These are phyloP conservation scores for Tylochromis polylepis DNA, from an alignment of 2,113 vertebrate species.

Conservation along the genomic window DNA sequence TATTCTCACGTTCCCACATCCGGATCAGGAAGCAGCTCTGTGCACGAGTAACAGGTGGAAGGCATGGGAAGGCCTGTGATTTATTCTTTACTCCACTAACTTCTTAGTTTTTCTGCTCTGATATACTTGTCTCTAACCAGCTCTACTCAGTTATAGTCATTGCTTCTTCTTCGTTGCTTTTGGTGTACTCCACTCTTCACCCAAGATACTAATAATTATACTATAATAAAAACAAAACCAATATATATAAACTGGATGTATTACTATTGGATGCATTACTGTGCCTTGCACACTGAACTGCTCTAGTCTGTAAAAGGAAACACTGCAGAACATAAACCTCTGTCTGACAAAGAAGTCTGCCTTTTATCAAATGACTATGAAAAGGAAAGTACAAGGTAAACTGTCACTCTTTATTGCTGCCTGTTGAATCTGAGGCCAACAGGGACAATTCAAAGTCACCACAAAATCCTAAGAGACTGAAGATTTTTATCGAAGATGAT, in stretches of 20 bases:
- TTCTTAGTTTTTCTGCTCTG: neutral
- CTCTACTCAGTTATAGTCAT: neutral
- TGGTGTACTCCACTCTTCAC: neutral
- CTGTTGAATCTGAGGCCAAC: neutral
- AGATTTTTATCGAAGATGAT: neutral
- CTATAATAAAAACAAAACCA: neutral
- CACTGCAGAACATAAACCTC: neutral
- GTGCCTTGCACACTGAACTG: neutral
- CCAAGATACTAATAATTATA: neutral
- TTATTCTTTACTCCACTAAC: neutral
- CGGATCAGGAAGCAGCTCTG: slow-evolving; percentile 46
- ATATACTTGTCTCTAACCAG: neutral
- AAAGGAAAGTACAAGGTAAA: neutral
- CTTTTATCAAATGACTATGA: neutral
- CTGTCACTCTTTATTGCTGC: neutral
- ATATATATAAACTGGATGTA: neutral
- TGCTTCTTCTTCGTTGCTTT: neutral
- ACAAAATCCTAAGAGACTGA: neutral
- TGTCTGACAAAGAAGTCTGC: neutral
- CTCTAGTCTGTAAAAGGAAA: neutral
- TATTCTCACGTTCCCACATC: slow-evolving; percentile 60
- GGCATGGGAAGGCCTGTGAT: neutral
- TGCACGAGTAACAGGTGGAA: slow-evolving; percentile 55
- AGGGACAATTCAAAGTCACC: neutral
- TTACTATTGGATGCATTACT: neutral